phyloP scores from a whole-genome alignment of 2,888 invertebrate genomes.

The Apotomis turbidana region DNA sequence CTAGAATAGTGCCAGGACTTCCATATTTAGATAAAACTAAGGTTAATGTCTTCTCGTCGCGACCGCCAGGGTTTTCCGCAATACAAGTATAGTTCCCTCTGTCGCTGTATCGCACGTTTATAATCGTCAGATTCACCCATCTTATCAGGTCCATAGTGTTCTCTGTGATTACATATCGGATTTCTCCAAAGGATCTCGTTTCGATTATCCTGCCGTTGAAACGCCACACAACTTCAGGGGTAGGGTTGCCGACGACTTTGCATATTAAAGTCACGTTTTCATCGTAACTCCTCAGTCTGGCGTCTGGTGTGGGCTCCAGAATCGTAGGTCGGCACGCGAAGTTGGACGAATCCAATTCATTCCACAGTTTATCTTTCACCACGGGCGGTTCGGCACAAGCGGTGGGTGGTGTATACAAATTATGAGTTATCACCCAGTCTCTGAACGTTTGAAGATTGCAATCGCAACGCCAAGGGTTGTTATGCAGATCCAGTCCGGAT shows the following conservation, averaged over 20 bases:
- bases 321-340: conserved; percentile 94
- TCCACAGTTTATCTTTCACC: conserved; percentile 89
- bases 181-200: conserved; percentile 76
- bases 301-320: conserved; percentile 84
- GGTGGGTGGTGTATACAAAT: conserved; percentile 90
- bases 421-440: conserved; percentile 89
- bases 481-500: conserved; percentile 89
- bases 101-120: conserved; percentile 85
- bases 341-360: conserved; percentile 87
- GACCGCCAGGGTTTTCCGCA: conserved; percentile 92
- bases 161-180: conserved; percentile 76
- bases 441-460: conserved; percentile 92
- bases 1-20: conserved; percentile 72
- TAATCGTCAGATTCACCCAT: conserved; percentile 88
- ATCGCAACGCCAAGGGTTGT: conserved; percentile 95
- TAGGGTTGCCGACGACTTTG: conserved; percentile 89
- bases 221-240: conserved; percentile 89
- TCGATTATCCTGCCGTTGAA: conserved; percentile 86
- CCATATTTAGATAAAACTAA: conserved; percentile 82
- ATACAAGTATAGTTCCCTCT: conserved; percentile 90
- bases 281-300: conserved; percentile 86
- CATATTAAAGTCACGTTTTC: conserved; percentile 90
- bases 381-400: conserved; percentile 88
- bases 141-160: conserved; percentile 77
- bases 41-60: conserved; percentile 89